Evolutionary conservation across 2,113 vertebrate genomes (phyloP).

Genomic region (Tonatia bakeri): DNA sequence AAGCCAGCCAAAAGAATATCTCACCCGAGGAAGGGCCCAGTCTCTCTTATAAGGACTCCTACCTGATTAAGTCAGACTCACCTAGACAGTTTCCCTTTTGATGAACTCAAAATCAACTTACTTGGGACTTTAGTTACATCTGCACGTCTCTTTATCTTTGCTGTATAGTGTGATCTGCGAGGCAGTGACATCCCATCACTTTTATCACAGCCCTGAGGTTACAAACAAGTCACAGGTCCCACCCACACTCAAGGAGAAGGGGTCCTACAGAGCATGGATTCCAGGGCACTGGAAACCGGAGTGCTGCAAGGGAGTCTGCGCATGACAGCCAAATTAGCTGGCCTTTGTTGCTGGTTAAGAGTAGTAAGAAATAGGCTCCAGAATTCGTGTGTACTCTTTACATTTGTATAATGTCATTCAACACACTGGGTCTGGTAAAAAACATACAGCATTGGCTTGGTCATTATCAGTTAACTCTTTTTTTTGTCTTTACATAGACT

Average conservation of each 20-base stretch:
- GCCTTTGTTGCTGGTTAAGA: neutral
- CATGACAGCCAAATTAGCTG: neutral
- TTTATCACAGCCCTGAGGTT: neutral
- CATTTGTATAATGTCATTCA: neutral
- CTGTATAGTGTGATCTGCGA: neutral
- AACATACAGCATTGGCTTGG: neutral
- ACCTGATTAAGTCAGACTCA: neutral
- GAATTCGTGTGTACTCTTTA: neutral
- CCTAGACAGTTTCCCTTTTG: neutral
- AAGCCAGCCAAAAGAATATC: neutral
- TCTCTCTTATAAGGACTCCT: neutral
- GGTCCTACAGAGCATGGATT: neutral
- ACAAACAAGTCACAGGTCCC: neutral
- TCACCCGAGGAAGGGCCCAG: neutral
- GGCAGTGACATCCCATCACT: neutral
- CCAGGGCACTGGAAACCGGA: neutral
- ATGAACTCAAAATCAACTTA: neutral
- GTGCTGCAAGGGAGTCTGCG: neutral
- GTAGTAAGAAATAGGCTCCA: neutral
- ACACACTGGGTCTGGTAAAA: neutral
- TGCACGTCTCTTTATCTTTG: neutral
- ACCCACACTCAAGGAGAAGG: neutral
- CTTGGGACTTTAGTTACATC: neutral
- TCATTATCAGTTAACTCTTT: neutral
- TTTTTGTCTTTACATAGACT: neutral